These are phyloP conservation scores for Notechis scutatus DNA, from an alignment of 2,113 vertebrate species.

Conservation along the genomic window DNA sequence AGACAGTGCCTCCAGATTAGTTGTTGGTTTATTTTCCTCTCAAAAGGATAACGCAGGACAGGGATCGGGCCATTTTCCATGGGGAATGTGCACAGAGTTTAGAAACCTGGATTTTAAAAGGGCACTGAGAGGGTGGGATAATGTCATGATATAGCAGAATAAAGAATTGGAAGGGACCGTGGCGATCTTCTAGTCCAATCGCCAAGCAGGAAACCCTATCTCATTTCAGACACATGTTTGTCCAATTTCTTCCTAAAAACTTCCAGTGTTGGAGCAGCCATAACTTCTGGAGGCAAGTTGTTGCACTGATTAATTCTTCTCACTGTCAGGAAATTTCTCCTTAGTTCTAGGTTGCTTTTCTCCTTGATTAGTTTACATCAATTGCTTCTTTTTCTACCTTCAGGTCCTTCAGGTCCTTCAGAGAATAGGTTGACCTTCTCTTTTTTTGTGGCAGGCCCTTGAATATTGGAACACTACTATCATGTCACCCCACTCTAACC, in stretches of 20 bases:
- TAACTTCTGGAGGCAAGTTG: too few species aligned
- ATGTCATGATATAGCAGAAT: not conserved
- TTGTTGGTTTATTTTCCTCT: not conserved
- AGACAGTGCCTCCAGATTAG: not conserved
- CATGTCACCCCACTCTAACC: not conserved
- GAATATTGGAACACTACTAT: not conserved
- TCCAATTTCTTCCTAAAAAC: too few species aligned
- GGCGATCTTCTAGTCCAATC: not conserved
- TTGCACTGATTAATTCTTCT: not conserved
- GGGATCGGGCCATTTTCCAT: not conserved
- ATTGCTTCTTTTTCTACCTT: not conserved
- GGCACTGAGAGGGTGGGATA: not conserved
- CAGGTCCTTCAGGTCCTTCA: not conserved
- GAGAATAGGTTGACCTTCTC: not conserved
- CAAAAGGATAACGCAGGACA: not conserved
- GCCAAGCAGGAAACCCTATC: too few species aligned
- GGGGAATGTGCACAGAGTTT: not conserved
- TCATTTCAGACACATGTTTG: too few species aligned
- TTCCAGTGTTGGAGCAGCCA: too few species aligned
- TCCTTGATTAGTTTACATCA: not conserved
- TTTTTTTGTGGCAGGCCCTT: not conserved
- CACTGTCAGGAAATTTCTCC: not conserved
- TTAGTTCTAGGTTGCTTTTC: not conserved
- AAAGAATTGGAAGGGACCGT: not conserved
- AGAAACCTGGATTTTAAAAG: not conserved